Conservation (phyloP, 2,797 vertebrate species). For the Leucoraja ocellata region DNA sequence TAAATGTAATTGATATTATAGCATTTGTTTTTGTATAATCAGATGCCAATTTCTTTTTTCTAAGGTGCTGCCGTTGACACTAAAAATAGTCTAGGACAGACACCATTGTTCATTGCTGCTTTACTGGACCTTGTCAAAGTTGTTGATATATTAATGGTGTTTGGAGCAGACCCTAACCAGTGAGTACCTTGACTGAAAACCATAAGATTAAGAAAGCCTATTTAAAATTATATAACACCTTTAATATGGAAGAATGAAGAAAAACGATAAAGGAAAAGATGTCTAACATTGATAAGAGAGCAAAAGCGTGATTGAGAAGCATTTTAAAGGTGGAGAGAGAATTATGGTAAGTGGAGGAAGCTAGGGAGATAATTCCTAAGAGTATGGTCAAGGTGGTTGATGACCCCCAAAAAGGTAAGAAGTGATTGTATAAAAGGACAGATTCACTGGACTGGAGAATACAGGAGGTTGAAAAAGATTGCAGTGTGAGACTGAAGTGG, state of each 20-base stretch:
- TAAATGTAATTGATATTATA: neutral
- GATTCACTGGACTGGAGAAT: neutral
- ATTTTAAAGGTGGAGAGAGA: neutral
- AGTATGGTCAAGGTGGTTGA: neutral
- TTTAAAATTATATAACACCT: neutral
- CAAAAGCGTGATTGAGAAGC: neutral
- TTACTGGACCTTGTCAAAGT: constrained; percentile 62
- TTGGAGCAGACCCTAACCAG: constrained; percentile 73
- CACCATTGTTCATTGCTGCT: constrained; percentile 64
- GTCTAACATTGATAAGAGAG: neutral
- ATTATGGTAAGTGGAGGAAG: neutral
- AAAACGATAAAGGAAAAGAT: neutral
- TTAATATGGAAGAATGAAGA: neutral
- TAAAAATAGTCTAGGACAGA: constrained; percentile 69
- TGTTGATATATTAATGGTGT: constrained; percentile 65
- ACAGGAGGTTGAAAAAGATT: neutral
- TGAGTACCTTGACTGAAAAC: constrained; percentile 51
- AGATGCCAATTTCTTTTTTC: constrained; percentile 34
- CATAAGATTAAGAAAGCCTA: neutral
- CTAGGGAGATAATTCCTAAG: neutral
- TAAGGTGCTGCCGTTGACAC: constrained; percentile 62
- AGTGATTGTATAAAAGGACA: neutral
- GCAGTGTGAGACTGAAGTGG: neutral
- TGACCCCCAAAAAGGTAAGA: neutral
- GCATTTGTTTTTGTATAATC: neutral